Evolutionary conservation across 2,113 vertebrate genomes (phyloP), one percentile per base, ranked within the genome.

Genomic region (Cinclus cinclus): DNA sequence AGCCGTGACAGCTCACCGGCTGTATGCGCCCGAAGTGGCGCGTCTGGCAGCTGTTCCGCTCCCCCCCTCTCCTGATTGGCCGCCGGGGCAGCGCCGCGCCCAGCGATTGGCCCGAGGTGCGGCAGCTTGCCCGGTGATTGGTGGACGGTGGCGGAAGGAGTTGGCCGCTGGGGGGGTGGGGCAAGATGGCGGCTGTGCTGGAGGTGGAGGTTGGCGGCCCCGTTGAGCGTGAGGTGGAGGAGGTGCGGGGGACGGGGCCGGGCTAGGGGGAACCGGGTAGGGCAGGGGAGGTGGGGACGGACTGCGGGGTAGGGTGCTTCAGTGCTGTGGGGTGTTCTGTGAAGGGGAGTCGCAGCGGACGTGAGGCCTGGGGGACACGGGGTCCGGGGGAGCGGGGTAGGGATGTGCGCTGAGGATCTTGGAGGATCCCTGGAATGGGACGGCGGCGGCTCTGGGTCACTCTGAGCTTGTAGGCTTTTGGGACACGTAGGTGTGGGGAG

Each of bases 141-240:
- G 93, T 3, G 37, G 42, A 4, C 5, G 9, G 37, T 4, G 71
- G 77, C 80, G 94, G 90, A 95, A 90, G 22, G 37, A 41, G 90
- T 15, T 87, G 82, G 65, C 64, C 7, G 1, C 13, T 16, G 1
- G 63, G 19, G 21, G 75, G 76, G 86, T 28, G 60, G 65, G 42
- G 13, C 10, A 82, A 89, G 53, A 82, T 86, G 93, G 93, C 90
- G 85, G 93, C 93, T 16, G 92, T 91, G 62, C 83, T 94, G 74
- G 89, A 94, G 31, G 92, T 92, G 78, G 92, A 94, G 83, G 88
- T 91, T 62, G 92, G 88, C 11, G 92, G 83, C 22, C 78, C 71
- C 30, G 83, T 64, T 25, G 83, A 90, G 53, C 87, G 87, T 50
- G 92, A 94, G 49, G 70, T 71, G 77, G 92, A 94, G 18, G 92